Evolutionary conservation across 2,888 invertebrate genomes (phyloP).

Genomic region (Rhagonycha fulva): DNA sequence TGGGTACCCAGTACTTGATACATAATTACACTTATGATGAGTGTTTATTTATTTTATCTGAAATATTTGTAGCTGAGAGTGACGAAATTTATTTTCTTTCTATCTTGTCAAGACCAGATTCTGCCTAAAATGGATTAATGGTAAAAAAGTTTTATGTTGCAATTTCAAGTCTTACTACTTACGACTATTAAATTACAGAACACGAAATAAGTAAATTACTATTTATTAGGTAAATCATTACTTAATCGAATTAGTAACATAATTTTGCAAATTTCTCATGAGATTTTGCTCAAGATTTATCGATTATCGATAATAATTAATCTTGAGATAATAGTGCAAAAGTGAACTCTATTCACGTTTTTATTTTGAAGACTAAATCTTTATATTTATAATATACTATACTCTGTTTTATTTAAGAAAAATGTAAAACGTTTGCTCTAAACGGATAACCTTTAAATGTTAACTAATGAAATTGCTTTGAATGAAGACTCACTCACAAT

Average conservation of each 20-base stretch:
- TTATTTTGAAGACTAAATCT: too few relatives aligned
- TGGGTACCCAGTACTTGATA: background rate
- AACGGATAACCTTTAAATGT: too few relatives aligned
- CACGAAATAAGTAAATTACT: background rate
- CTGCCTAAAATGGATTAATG: background rate
- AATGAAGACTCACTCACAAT: too few relatives aligned
- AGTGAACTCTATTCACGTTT: too few relatives aligned
- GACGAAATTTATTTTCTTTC: background rate
- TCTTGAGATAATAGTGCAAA: too few relatives aligned
- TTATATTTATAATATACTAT: too few relatives aligned
- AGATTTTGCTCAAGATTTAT: background rate
- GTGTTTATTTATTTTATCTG: background rate
- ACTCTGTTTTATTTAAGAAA: too few relatives aligned
- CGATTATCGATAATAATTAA: too few relatives aligned
- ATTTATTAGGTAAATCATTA: background rate
- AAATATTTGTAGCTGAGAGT: background rate
- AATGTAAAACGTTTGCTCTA: too few relatives aligned
- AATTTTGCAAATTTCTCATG: background rate
- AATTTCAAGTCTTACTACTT: background rate
- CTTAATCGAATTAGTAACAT: background rate
- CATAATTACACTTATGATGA: background rate
- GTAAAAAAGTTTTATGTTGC: background rate
- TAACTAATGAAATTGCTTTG: too few relatives aligned
- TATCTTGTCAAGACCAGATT: background rate
- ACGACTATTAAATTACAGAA: background rate